Percentiles rank a stretch among this genome's conserved stretches.
These are phyloP conservation scores for Leucophenga varia DNA, from an alignment of 1,140 invertebrate species.

Conservation along the genomic window DNA sequence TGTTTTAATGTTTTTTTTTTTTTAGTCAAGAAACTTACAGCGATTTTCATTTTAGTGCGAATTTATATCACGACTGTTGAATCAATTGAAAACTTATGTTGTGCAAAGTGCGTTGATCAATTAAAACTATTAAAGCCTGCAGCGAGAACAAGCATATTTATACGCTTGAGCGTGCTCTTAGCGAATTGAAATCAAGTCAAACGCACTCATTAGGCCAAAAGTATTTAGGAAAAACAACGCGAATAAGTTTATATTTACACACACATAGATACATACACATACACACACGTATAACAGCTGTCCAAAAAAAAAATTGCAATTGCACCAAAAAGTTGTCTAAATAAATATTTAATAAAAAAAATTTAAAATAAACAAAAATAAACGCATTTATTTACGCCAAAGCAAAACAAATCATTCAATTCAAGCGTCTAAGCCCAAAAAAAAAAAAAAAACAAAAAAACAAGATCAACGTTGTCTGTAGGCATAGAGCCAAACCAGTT, in stretches of 20 bases:
- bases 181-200: slow-evolving; percentile 40
- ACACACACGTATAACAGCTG: too few species aligned
- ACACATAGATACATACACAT: too few species aligned
- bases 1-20: too few species aligned
- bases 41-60: slow-evolving; percentile 33
- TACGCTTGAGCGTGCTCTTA: slow-evolving; percentile 24
- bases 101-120: slow-evolving; percentile 12
- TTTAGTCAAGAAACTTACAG: too few species aligned
- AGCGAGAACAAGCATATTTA: slow-evolving; percentile 35
- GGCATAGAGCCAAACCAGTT: too few species aligned
- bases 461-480: too few species aligned
- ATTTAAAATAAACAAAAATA: slow-evolving; percentile 21
- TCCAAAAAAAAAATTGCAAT: slow-evolving; percentile 15
- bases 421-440: slow-evolving; percentile 31
- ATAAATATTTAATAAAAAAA: slow-evolving; percentile 18
- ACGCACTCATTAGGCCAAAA: slow-evolving; percentile 46
- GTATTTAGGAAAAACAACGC: slow-evolving; percentile 25
- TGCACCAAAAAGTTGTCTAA: too few species aligned
- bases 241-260: too few species aligned
- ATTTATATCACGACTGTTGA: slow-evolving; percentile 6
- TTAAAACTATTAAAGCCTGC: slow-evolving; percentile 31
- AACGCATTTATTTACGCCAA: slow-evolving; percentile 6
- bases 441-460: too few species aligned
- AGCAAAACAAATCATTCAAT: slow-evolving; percentile 23
- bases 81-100: too few species aligned